Percentiles rank a stretch among this genome's conserved stretches.
Conservation (phyloP, 2,888 invertebrate genomes). For the Lomographa bimaculata region DNA sequence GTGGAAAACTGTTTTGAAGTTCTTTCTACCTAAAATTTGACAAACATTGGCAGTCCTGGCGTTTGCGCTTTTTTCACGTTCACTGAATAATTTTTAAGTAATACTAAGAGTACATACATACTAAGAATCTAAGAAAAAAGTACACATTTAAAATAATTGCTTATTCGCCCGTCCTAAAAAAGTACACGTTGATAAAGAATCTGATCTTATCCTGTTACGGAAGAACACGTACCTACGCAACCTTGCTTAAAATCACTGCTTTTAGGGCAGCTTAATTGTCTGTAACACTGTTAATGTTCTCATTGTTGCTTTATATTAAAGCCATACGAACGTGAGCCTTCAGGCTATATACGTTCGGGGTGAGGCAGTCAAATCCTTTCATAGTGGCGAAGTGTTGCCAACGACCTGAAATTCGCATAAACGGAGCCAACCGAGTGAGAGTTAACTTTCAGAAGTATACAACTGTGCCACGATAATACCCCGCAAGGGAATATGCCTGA, state of each 20-base stretch:
- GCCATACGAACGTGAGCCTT: slow-evolving; percentile 10
- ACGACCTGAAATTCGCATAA: slow-evolving; percentile 40
- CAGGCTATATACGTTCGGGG: slow-evolving; percentile 11
- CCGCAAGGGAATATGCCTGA: slow-evolving; percentile 44
- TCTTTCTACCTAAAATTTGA: not conserved
- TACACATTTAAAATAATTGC: too few species aligned
- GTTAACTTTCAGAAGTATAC: slow-evolving; percentile 41
- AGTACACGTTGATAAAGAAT: too few species aligned
- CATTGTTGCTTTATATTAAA: slow-evolving; percentile 16
- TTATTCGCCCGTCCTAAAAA: too few species aligned
- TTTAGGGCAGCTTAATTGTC: slow-evolving; percentile 15
- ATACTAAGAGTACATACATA: too few species aligned
- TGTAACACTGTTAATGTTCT: slow-evolving; percentile 15
- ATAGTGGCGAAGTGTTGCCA: slow-evolving; percentile 32
- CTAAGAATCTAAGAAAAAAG: too few species aligned
- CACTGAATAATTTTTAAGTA: too few species aligned
- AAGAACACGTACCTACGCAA: not conserved
- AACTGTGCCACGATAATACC: slow-evolving; percentile 44
- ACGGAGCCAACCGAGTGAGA: slow-evolving; percentile 33
- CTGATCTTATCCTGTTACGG: not conserved
- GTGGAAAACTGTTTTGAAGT: slow-evolving; percentile 12
- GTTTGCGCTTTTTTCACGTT: too few species aligned
- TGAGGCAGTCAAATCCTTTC: slow-evolving; percentile 31
- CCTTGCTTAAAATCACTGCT: slow-evolving; percentile 5
- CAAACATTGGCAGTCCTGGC: too few species aligned